Evolutionary conservation across 2,888 invertebrate genomes (phyloP).

Genomic region (Ophraella communa): DNA sequence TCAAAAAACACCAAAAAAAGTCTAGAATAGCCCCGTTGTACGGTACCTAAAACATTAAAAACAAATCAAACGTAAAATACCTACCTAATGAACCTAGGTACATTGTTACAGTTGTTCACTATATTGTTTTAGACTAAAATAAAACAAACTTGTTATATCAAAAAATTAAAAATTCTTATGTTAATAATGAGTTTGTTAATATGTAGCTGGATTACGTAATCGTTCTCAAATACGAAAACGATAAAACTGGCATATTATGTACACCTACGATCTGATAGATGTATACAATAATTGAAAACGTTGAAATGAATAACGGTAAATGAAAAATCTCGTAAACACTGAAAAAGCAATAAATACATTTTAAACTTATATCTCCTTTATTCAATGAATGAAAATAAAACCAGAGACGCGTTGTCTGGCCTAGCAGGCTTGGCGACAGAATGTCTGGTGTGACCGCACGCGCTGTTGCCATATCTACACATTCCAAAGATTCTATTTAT

Average conservation of each 20-base stretch:
- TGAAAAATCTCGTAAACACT: slow-evolving; percentile 26
- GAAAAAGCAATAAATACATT: slow-evolving; percentile 33
- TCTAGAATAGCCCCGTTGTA: too few species aligned
- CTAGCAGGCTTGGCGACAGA: slow-evolving; percentile 88
- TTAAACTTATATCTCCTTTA: slow-evolving; percentile 34
- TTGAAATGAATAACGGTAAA: neutral
- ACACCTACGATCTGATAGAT: neutral
- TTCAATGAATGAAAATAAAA: slow-evolving; percentile 53
- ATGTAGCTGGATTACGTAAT: slow-evolving; percentile 2
- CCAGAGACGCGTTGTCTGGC: slow-evolving; percentile 81
- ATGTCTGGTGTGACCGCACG: slow-evolving; percentile 85
- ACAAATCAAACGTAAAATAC: too few species aligned
- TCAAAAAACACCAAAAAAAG: too few species aligned
- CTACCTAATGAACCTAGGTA: too few species aligned
- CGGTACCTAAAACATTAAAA: too few species aligned
- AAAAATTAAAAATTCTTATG: neutral
- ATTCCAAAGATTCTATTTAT: slow-evolving; percentile 52
- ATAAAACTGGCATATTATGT: neutral
- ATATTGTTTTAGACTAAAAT: too few species aligned
- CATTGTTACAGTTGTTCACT: too few species aligned
- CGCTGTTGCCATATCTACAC: slow-evolving; percentile 70
- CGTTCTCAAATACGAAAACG: neutral
- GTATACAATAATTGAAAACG: neutral
- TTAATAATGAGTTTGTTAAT: neutral
- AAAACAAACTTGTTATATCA: neutral